These are phyloP conservation scores for Gryon sp. DNA, from an alignment of 1,140 invertebrate species.

Conservation along the genomic window DNA sequence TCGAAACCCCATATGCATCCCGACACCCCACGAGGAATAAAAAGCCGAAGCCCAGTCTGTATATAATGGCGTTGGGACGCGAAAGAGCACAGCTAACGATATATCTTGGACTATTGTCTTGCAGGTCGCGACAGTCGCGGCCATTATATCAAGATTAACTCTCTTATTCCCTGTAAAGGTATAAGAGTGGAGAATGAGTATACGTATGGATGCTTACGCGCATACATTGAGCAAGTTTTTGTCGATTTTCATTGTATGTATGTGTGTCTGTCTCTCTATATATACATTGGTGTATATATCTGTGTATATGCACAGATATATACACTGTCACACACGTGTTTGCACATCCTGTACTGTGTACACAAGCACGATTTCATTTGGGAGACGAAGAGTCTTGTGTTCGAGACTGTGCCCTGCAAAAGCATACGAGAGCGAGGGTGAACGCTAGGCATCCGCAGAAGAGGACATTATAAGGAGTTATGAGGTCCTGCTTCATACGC, in stretches of 20 bases:
- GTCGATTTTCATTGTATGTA: conserved; percentile 14
- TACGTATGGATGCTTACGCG: conserved; percentile 50
- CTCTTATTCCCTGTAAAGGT: conserved; percentile 75
- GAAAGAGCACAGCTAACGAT: conserved; percentile 76
- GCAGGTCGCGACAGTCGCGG: conserved; percentile 77
- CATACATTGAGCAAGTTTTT: conserved; percentile 51
- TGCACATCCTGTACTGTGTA: conserved; percentile 49
- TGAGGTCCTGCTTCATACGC: conserved; percentile 79
- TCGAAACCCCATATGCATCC: conserved; percentile 65
- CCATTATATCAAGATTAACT: conserved; percentile 80
- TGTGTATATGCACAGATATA: too few species aligned
- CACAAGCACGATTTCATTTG: conserved; percentile 61
- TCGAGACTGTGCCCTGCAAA: conserved; percentile 71
- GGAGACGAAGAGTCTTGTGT: conserved; percentile 66
- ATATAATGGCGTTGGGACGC: conserved; percentile 74
- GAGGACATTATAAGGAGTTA: conserved; percentile 80
- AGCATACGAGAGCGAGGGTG: conserved; percentile 75
- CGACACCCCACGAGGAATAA: conserved; percentile 66
- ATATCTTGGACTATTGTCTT: conserved; percentile 79
- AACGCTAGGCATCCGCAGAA: conserved; percentile 79
- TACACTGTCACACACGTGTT: conserved; percentile 19
- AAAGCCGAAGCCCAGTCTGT: conserved; percentile 65
- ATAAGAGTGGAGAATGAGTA: conserved; percentile 56
- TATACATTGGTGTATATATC: too few species aligned
- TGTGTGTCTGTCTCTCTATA: conserved; percentile 1